A percentile compares a stretch with the other conserved stretches of the same genome.
phyloP scores from a whole-genome alignment of 2,888 invertebrate genomes.

The Leptopilina syphax region DNA sequence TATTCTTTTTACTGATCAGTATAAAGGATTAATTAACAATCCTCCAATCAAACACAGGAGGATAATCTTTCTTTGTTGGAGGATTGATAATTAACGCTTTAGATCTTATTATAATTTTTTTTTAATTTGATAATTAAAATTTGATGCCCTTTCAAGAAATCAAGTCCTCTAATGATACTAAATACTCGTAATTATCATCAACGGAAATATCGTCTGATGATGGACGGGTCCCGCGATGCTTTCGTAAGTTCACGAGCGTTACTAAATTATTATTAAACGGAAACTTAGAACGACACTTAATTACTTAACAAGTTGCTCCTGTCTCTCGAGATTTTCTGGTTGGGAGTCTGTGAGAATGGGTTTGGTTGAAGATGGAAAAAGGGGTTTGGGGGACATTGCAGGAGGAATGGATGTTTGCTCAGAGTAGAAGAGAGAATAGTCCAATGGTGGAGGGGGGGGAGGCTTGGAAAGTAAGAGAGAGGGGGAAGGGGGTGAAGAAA shows the following conservation, averaged over 20 bases:
- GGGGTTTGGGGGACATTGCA: conserved; percentile 51
- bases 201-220: conserved; percentile 53
- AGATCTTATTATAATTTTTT: too few relatives aligned
- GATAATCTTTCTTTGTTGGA: too few relatives aligned
- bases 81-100: too few relatives aligned
- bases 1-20: too few relatives aligned
- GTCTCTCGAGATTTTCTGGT: conserved; percentile 58
- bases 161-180: conserved; percentile 20
- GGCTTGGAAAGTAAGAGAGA: too few relatives aligned
- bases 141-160: too few relatives aligned
- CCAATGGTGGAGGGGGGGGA: conserved; percentile 23
- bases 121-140: too few relatives aligned
- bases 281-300: conserved; percentile 71
- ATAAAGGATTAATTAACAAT: too few relatives aligned
- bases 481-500: conserved; percentile 29
- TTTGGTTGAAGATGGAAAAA: conserved; percentile 46
- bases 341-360: conserved; percentile 43
- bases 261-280: conserved; percentile 71
- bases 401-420: conserved; percentile 42
- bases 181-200: conserved; percentile 15
- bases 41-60: too few relatives aligned
- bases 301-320: conserved; percentile 71
- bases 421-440: conserved; percentile 48
- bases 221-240: conserved; percentile 61
- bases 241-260: conserved; percentile 64